Evolutionary conservation across 1,140 invertebrate genomes (phyloP).

Genomic region (Adoxophyes honmai): DNA sequence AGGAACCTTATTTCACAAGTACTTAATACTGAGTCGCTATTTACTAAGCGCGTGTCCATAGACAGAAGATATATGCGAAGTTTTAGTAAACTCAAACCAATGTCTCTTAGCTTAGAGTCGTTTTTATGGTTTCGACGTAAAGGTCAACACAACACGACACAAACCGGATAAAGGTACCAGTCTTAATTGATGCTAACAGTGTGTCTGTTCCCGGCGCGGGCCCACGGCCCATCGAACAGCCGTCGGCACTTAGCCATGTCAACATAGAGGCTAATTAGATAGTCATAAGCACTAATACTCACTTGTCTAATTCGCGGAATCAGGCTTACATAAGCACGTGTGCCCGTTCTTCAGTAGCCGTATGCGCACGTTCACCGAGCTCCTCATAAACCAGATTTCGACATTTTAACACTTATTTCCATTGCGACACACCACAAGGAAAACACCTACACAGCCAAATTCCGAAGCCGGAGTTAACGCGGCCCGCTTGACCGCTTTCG

Average conservation of each 20-base stretch:
- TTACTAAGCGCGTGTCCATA: too few relatives aligned
- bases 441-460: slow-evolving; percentile 57
- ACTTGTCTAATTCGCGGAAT: slow-evolving; percentile 47
- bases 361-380: slow-evolving; percentile 47
- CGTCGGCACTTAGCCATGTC: neutral
- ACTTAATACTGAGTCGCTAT: too few relatives aligned
- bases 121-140: too few relatives aligned
- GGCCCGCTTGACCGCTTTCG: slow-evolving; percentile 60
- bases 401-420: slow-evolving; percentile 67
- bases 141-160: neutral
- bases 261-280: neutral
- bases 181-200: neutral
- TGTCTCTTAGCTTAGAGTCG: neutral
- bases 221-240: too few relatives aligned
- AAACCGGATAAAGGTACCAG: neutral
- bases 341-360: slow-evolving; percentile 49
- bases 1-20: too few relatives aligned
- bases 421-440: slow-evolving; percentile 62
- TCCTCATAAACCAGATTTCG: slow-evolving; percentile 66
- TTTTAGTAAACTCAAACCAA: neutral
- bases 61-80: too few relatives aligned
- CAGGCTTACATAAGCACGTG: slow-evolving; percentile 66
- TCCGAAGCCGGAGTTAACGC: slow-evolving; percentile 36
- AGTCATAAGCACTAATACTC: slow-evolving; percentile 29
- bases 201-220: too few relatives aligned